Percentiles rank a stretch among this genome's conserved stretches.
phyloP scores from a whole-genome alignment of 2,797 vertebrate genomes.

The Sebastes itinus region DNA sequence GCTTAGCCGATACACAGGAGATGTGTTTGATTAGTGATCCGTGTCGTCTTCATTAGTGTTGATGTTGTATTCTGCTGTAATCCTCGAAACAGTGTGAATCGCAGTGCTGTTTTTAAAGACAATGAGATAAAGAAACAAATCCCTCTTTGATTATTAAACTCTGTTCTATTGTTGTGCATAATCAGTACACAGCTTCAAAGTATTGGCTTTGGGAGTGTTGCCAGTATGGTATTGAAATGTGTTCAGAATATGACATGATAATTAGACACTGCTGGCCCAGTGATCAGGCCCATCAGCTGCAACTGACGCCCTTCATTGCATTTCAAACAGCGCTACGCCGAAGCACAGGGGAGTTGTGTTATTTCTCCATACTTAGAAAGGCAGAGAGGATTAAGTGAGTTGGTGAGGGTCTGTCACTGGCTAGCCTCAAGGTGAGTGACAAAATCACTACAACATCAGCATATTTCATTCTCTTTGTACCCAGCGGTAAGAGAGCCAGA shows the following conservation, averaged over 20 bases:
- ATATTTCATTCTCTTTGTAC: conserved; percentile 68
- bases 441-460: conserved; percentile 69
- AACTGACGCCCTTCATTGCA: conserved; percentile 39
- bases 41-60: not conserved
- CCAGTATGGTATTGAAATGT: conserved; percentile 24
- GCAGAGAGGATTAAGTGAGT: conserved; percentile 49
- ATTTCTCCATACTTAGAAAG: conserved; percentile 35
- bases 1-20: conserved; percentile 18
- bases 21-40: conserved; percentile 17
- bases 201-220: conserved; percentile 25
- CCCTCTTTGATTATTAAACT: conserved; percentile 29
- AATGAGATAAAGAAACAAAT: conserved; percentile 18
- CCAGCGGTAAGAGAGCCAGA: conserved; percentile 37
- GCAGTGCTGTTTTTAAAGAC: conserved; percentile 16
- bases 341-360: conserved; percentile 14
- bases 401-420: conserved; percentile 48
- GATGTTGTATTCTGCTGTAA: conserved; percentile 3
- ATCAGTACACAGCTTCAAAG: conserved; percentile 35
- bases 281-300: conserved; percentile 43
- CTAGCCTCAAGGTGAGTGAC: conserved; percentile 71
- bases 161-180: conserved; percentile 18
- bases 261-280: conserved; percentile 39
- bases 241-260: conserved; percentile 36
- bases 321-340: conserved; percentile 26
- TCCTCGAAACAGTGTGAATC: not conserved